Conservation (phyloP, 2,797 vertebrate genomes). For the Poecilia velifera region DNA sequence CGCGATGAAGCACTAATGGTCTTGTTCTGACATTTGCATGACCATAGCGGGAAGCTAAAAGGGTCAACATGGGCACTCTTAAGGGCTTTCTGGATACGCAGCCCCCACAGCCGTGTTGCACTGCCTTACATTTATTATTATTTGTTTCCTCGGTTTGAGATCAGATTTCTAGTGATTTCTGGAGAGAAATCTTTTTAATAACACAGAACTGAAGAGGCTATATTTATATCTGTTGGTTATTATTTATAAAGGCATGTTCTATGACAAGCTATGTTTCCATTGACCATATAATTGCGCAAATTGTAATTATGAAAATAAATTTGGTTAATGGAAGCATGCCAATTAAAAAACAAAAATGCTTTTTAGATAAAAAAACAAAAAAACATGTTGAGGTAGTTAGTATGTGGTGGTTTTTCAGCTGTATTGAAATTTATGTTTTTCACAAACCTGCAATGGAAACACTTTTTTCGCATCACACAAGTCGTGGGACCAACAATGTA, state of each 20-base stretch:
- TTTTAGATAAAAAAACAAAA: no score
- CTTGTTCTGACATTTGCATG: constrained; percentile 1
- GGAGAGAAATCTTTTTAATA: not conserved
- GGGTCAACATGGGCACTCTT: not conserved
- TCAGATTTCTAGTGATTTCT: not conserved
- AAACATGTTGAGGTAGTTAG: no score
- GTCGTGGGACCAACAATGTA: no score
- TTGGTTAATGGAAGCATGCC: no score
- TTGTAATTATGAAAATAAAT: no score
- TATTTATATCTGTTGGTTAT: not conserved
- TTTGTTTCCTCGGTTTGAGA: not conserved
- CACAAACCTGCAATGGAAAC: no score
- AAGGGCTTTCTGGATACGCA: not conserved
- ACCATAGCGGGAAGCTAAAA: not conserved
- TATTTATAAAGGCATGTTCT: not conserved
- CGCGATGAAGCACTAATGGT: not conserved
- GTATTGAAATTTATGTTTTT: no score
- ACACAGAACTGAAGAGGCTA: not conserved
- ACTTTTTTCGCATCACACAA: no score
- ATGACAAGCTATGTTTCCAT: not conserved
- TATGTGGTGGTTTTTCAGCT: no score
- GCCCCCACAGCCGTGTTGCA: not conserved
- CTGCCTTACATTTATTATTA: not conserved
- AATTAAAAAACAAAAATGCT: no score
- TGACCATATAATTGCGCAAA: no score